Evolutionary conservation across 2,797 vertebrate genomes (phyloP).

Genomic region (Pampus argenteus): DNA sequence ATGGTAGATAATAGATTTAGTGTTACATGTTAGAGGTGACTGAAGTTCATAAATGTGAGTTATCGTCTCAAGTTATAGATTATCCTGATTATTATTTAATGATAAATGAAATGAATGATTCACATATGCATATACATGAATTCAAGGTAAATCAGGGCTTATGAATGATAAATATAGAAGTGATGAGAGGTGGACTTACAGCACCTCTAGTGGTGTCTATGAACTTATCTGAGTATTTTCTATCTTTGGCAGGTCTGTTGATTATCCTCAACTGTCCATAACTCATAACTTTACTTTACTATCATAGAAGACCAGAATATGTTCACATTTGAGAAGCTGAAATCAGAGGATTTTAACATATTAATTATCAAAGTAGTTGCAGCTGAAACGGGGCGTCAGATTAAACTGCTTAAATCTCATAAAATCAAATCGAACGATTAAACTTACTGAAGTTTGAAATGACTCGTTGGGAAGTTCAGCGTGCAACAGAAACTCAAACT

Average conservation of each 20-base stretch:
- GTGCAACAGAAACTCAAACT: conserved; percentile 17
- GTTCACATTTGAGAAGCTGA: neutral
- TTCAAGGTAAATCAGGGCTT: too few relatives aligned
- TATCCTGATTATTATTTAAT: too few relatives aligned
- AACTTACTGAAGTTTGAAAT: neutral
- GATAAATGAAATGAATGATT: too few relatives aligned
- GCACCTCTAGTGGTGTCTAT: neutral
- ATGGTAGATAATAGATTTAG: neutral
- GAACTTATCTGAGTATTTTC: too few relatives aligned
- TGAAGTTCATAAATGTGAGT: conserved; percentile 5
- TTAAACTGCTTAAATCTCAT: too few relatives aligned
- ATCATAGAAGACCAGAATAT: neutral
- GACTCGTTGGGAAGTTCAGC: neutral
- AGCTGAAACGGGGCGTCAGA: too few relatives aligned
- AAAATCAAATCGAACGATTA: too few relatives aligned
- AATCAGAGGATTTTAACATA: neutral
- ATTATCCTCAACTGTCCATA: neutral
- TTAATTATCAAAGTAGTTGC: too few relatives aligned
- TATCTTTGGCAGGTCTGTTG: neutral
- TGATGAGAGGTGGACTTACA: neutral
- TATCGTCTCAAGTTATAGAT: neutral
- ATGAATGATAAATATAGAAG: neutral
- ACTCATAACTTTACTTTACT: neutral
- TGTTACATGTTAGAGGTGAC: neutral
- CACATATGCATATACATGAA: too few relatives aligned